Base-by-base conservation (phyloP, 2,888 invertebrate species). In the Lasius platythorax region DNA sequence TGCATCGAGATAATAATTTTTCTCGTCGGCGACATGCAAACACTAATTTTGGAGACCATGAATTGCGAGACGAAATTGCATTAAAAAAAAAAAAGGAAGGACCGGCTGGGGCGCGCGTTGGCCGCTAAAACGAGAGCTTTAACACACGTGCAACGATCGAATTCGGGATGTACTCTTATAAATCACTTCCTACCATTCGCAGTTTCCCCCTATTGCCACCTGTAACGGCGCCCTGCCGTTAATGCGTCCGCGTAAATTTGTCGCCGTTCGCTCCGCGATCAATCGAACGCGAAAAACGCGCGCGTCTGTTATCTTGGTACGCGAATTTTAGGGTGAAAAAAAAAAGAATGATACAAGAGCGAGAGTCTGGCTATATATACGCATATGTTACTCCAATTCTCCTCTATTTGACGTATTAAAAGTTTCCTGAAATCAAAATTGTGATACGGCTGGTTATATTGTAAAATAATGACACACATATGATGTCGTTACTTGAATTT, bases 111-210 rank as follows among this genome's bases (percentile, higher is more conserved):
- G 28, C 28, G 61, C 50, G 61, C 61, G 33, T 11, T 23, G 23
- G 37, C 37, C 73, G 50, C 28, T 72, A 18, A 79, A 79, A 63
- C 79, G 79, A 72, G 72, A 79, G 79, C 61, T 73, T 73, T 68
- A 58, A 61, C 73, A 72, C 73, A 81, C 73, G 73, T 73, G 79
- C 79, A 81, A 81, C 73, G 79, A 73, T 81, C 79, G 61, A 79
- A 79, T 72, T 79, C 61, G 79, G 50, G n/a, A 53, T 81, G 63
- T 81, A 81, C 79, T 72, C 72, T 81, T 81, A 81, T 81, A 81
- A 81, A 81, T 81, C 79, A 81, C 79, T 81, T 81, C 73, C 73
- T 81, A 72, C 79, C 61, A 81, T 81, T 81, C 50, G 50, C 61
- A 50, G 61, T 37, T 28, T 58, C 43, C 73, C 73, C 79, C 73